A percentile compares a stretch with the other conserved stretches of the same genome.
These are phyloP conservation scores for Hylaeus anthracinus DNA, from an alignment of 1,140 invertebrate species.

Conservation along the genomic window DNA sequence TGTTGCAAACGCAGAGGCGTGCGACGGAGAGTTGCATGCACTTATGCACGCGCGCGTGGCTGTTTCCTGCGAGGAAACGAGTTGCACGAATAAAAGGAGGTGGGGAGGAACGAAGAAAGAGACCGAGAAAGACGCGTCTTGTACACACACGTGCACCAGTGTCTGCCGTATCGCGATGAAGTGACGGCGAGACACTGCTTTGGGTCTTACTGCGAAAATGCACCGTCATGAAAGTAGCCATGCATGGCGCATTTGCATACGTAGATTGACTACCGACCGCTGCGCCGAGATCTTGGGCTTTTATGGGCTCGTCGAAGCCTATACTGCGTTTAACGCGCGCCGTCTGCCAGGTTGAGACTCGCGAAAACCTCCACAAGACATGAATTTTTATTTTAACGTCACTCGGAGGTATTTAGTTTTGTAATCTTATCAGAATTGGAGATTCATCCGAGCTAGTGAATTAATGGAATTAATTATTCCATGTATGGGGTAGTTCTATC, in stretches of 20 bases:
- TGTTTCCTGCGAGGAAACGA: not conserved
- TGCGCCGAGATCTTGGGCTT: not conserved
- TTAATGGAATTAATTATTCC: no score
- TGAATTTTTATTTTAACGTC: no score
- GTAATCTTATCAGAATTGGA: no score
- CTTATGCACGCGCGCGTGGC: conserved; percentile 38
- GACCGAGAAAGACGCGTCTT: not conserved
- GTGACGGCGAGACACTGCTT: not conserved
- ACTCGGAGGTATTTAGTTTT: no score
- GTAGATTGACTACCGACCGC: conserved; percentile 13
- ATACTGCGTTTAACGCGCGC: not conserved
- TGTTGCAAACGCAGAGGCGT: not conserved
- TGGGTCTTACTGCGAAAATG: not conserved
- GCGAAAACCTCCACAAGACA: no score
- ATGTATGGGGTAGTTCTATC: no score
- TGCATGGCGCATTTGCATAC: conserved; percentile 23
- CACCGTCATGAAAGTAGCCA: conserved; percentile 16
- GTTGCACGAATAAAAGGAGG: not conserved
- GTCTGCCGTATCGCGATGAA: not conserved
- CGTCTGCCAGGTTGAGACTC: no score
- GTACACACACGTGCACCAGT: not conserved
- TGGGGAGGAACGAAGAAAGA: not conserved
- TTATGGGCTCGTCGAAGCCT: not conserved
- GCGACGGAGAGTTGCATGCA: conserved; percentile 7
- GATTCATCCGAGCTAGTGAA: no score